Evolutionary conservation across 2,888 invertebrate genomes (phyloP).

Genomic region (Camptogramma bilineatum): DNA sequence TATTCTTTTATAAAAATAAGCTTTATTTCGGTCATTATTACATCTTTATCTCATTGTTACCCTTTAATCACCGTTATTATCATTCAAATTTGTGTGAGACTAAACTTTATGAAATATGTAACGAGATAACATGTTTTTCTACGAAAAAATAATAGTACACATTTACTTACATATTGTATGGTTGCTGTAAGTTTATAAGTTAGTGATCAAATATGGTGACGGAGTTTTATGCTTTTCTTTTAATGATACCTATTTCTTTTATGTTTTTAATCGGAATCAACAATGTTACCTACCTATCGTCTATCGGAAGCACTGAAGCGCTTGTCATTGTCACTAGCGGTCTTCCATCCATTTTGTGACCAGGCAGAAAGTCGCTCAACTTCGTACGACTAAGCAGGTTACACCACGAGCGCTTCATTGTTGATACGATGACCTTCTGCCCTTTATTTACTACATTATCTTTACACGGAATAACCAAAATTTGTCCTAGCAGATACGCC

Average conservation of each 20-base stretch:
- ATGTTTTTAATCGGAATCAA: too few relatives aligned
- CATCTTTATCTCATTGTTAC: conserved; percentile 7
- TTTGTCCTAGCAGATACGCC: conserved; percentile 41
- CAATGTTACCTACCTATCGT: too few relatives aligned
- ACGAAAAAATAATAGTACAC: not conserved
- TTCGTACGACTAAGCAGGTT: too few relatives aligned
- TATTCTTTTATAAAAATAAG: conserved; percentile 18
- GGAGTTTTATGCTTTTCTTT: too few relatives aligned
- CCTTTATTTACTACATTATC: conserved; percentile 32
- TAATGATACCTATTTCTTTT: too few relatives aligned
- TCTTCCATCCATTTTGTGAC: too few relatives aligned
- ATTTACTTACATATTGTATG: not conserved
- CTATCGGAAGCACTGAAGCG: too few relatives aligned
- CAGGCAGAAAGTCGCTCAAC: too few relatives aligned
- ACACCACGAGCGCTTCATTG: too few relatives aligned
- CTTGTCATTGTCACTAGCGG: too few relatives aligned
- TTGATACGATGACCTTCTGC: conserved; percentile 28
- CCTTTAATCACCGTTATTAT: conserved; percentile 11
- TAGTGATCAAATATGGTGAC: too few relatives aligned
- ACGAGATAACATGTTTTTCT: conserved; percentile 2
- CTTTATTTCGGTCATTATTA: conserved; percentile 22
- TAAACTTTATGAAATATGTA: not conserved
- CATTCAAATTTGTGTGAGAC: not conserved
- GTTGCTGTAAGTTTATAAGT: not conserved
- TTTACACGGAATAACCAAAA: conserved; percentile 37